Evolutionary conservation across 1,140 invertebrate species (phyloP), one percentile per base, ranked within the genome.

Genomic region (Tetragnatha versicolor): DNA sequence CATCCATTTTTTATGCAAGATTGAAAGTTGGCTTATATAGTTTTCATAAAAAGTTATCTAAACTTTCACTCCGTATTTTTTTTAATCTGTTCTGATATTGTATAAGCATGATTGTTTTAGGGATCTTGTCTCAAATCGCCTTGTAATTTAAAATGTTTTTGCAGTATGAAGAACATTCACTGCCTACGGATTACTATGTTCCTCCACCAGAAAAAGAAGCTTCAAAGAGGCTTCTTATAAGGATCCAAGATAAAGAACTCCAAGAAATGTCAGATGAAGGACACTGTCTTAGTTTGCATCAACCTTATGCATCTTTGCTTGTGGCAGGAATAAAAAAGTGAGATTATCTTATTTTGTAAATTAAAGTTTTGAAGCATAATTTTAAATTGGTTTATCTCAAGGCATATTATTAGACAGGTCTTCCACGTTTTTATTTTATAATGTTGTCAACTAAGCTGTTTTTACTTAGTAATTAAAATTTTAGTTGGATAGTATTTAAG

Each of bases 251-350:
- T 84, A 89, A 89, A 73, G 91, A 94, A 82, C 88, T 95, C 63
- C 89, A 93, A 81, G 93, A 95, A 88, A 95, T 97, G 90, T 89
- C 89, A 47, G 97, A 98, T 87, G 88, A 92, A 82, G 96, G 95
- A 1, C 87, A 91, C 81, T 98, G 96, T 86, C 86, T 99, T 6
- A 96, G 94, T 83, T 92, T 98, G 91, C 95, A 97, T 87, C 97
- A 99, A 84, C 97, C 97, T 0, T 98, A 93, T 90, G 97, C 97
- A 9, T 95, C 94, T 1, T 87, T 98, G 25, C 87, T 99, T 0
- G 90, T 97, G 3, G 89, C 90, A 27, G 96, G 96, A 63, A 97
- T 98, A 77, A 98, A 98, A 89, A 89, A 89, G 94, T 96, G 85
- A 87, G n/a, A 49, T 37, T 7, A 47, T 17, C 2, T 69, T 17